Evolutionary conservation across 2,113 vertebrate species (phyloP).

Genomic region (Pelusios castaneus): DNA sequence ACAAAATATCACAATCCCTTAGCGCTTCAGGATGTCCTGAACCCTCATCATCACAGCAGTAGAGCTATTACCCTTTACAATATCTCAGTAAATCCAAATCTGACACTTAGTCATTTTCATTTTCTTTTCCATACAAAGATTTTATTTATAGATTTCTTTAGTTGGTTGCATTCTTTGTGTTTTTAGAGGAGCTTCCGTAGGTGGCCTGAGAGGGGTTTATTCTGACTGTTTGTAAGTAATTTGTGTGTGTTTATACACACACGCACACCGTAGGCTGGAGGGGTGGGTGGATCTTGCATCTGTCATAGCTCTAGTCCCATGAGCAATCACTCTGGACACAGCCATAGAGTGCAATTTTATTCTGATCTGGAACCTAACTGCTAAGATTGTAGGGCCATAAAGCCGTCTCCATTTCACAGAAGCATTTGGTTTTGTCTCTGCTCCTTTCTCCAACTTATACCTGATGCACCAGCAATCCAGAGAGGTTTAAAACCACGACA

Average conservation of each 20-base stretch:
- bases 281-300: too few species aligned
- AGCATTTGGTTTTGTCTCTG: not conserved
- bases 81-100: not conserved
- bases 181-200: not conserved
- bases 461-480: not conserved
- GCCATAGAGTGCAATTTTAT: not conserved
- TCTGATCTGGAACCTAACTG: not conserved
- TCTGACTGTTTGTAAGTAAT: not conserved
- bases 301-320: too few species aligned
- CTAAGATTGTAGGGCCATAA: not conserved
- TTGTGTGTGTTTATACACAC: not conserved
- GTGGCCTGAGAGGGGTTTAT: not conserved
- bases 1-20: not conserved
- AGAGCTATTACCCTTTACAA: not conserved
- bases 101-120: not conserved
- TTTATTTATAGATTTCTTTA: not conserved
- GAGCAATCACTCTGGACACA: not conserved
- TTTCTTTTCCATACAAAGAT: not conserved
- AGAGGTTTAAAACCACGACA: not conserved
- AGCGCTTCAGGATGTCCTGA: not conserved
- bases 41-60: not conserved
- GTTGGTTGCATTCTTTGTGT: not conserved
- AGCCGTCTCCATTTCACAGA: not conserved
- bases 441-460: not conserved
- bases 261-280: not conserved